Evolutionary conservation across 1,140 invertebrate species (phyloP).

Genomic region (Achatina immaculata): DNA sequence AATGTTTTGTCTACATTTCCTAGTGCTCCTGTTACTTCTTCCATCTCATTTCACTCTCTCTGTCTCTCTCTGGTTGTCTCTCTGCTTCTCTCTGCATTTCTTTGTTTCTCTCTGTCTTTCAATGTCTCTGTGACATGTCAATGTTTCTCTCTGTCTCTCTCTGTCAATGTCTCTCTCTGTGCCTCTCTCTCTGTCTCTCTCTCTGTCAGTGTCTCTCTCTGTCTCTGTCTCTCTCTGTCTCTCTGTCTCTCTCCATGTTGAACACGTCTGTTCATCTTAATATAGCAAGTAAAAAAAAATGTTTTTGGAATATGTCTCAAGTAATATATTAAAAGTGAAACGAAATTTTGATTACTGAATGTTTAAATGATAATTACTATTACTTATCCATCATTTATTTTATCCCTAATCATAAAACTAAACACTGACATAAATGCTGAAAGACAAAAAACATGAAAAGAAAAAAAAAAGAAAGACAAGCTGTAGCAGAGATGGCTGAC

Average conservation of each 20-base stretch:
- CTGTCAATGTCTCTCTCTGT: constrained; percentile 6
- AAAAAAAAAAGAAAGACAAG: no score
- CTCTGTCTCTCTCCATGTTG: constrained; percentile 2
- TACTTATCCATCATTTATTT: no score
- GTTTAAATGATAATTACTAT: no score
- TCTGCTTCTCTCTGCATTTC: not conserved
- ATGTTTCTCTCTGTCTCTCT: not conserved
- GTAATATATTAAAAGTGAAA: no score
- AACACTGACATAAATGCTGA: no score
- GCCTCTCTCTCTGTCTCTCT: not conserved
- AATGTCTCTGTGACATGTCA: not conserved
- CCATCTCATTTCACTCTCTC: not conserved
- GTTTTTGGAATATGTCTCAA: no score
- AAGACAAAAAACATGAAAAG: no score
- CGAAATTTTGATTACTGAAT: no score
- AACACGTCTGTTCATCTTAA: not conserved
- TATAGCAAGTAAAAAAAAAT: no score
- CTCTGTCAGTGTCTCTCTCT: no score
- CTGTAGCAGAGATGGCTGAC: no score
- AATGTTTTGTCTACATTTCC: not conserved
- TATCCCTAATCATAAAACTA: no score
- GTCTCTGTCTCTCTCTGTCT: not conserved
- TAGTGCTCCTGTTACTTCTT: not conserved
- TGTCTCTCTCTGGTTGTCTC: not conserved
- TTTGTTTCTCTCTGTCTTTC: not conserved